Evolutionary conservation across 2,113 vertebrate species (phyloP), one percentile per base, ranked within the genome.

Genomic region (Bettongia penicillata): DNA sequence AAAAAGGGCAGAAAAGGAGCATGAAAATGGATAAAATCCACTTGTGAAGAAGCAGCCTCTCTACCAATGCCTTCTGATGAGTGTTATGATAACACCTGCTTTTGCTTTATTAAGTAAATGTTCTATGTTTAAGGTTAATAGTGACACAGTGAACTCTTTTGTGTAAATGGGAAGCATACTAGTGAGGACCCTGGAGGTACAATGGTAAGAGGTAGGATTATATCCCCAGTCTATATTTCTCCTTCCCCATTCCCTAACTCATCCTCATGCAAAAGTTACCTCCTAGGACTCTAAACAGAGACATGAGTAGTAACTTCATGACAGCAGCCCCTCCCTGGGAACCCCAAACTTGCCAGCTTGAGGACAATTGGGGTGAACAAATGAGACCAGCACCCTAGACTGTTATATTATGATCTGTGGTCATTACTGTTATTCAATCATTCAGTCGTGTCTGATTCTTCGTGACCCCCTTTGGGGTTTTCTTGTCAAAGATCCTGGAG

Each of bases 191-290:
- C 37, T 23, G 12, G 3, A 84, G 19, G 6, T 84, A 43, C 68
- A n/a, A n/a, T 19, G 12, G 4, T 12, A 68, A 68, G 4, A 68
- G 9, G 28, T 37, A 68, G 61, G 31, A 68, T 16, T 77, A 37
- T 37, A 37, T 77, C 37, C 61, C 31, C 11, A 1, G 55, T 8
- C 28, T 48, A 48, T 48, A 48, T 48, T 48, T 48, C 48, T 48
- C 28, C 11, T 5, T 1, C 12, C 37, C 37, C 37, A 6, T 0
- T 10, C 28, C 3, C 28, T 31, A 5, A n/a, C 14, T 7, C 28
- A 11, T 0, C 4, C 3, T 14, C 14, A 77, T 31, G 1, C 4
- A 12, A 53, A 53, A 5, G 25, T 53, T 53, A 24, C 53, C 53
- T 12, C 9, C 28, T 31, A 77, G 68, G 37, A 77, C 68, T n/a